Conservation (phyloP, 2,113 vertebrate genomes). For the Uropsilus gracilis region DNA sequence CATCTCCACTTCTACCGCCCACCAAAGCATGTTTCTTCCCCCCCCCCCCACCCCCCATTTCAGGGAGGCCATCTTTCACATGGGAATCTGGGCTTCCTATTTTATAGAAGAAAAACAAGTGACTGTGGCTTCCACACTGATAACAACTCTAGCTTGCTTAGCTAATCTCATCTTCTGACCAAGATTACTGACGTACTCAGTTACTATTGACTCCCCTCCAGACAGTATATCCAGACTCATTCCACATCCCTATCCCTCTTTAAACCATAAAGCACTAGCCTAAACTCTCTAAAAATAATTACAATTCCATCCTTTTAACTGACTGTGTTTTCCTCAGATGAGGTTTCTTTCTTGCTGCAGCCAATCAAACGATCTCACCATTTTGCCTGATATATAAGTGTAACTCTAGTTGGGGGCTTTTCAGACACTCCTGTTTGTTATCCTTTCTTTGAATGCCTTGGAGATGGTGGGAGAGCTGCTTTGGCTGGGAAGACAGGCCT, state of each 20-base stretch:
- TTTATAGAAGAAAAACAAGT: neutral
- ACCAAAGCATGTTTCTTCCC: neutral
- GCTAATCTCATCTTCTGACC: neutral
- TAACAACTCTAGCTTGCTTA: neutral
- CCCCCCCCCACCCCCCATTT: neutral
- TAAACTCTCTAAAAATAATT: neutral
- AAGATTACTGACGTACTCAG: neutral
- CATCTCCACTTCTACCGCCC: neutral
- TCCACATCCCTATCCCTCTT: neutral
- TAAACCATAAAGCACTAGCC: neutral
- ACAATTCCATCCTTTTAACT: neutral
- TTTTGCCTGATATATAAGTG: accelerated
- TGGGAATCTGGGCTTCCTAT: neutral
- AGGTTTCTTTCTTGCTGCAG: neutral
- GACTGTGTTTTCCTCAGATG: neutral
- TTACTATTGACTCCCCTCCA: neutral
- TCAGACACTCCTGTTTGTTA: neutral
- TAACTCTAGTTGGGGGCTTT: neutral
- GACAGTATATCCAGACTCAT: neutral
- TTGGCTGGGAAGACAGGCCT: neutral
- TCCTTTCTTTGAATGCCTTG: neutral
- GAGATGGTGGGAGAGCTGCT: accelerated
- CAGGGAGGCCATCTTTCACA: neutral
- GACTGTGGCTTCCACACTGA: neutral
- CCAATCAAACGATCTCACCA: neutral